Conservation (phyloP, 2,113 vertebrate genomes). For the Petrocephalus zakoni region DNA sequence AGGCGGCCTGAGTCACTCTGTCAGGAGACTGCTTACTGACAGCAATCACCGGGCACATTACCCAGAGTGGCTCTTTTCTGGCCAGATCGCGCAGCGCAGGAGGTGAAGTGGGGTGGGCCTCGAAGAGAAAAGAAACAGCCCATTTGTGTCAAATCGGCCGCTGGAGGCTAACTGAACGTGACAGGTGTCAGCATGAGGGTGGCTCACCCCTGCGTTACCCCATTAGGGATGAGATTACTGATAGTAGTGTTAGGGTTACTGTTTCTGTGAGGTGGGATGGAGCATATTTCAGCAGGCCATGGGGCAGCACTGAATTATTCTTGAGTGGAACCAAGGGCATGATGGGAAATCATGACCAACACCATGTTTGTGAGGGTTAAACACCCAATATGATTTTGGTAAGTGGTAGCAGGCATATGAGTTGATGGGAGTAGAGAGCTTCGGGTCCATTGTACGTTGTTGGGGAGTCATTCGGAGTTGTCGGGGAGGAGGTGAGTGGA, state of each 20-base stretch:
- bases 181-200: not conserved
- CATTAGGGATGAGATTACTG: not conserved
- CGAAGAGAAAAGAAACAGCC: not conserved
- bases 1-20: not conserved
- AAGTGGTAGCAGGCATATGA: not conserved
- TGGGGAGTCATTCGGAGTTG: not conserved
- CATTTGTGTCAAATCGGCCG: not conserved
- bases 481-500: not conserved
- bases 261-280: not conserved
- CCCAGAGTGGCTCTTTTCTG: not conserved
- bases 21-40: not conserved
- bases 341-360: not conserved
- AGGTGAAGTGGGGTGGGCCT: not conserved
- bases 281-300: not conserved
- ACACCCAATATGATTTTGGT: not conserved
- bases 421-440: not conserved
- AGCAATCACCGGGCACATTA: not conserved
- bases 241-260: not conserved
- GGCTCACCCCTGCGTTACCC: not conserved
- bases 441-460: not conserved
- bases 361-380: not conserved
- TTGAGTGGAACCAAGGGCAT: not conserved
- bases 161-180: not conserved
- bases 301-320: not conserved
- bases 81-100: not conserved